Percentiles rank a stretch among this genome's conserved stretches.
These are phyloP conservation scores for Probaryconus sp. DNA, from an alignment of 1,140 invertebrate genomes.

Conservation along the genomic window DNA sequence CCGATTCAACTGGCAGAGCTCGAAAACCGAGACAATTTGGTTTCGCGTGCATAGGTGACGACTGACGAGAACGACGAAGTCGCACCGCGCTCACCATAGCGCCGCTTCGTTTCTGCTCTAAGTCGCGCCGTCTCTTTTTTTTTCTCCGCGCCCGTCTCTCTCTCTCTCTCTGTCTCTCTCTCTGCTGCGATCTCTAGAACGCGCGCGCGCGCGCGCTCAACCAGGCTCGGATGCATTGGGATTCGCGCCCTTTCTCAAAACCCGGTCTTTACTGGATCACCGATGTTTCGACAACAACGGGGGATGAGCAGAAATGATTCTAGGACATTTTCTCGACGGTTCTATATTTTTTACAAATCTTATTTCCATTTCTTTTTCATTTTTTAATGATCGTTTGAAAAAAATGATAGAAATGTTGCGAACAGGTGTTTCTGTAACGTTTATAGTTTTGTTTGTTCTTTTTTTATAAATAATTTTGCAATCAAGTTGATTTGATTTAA, in stretches of 20 bases:
- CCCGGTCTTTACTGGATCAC: no score
- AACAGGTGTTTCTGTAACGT: no score
- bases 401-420: no score
- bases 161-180: constrained; percentile 21
- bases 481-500: no score
- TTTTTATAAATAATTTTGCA: no score
- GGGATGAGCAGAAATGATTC: no score
- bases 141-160: constrained; percentile 53
- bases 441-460: no score
- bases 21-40: constrained; percentile 63
- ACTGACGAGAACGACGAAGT: constrained; percentile 71
- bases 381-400: no score
- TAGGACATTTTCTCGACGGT: no score
- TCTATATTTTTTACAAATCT: no score
- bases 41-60: constrained; percentile 69
- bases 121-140: constrained; percentile 59
- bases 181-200: constrained; percentile 13
- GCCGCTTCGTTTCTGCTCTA: constrained; percentile 59
- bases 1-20: constrained; percentile 48
- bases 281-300: no score
- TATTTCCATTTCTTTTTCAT: no score
- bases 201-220: constrained; percentile 27
- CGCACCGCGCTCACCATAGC: constrained; percentile 68
- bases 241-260: constrained; percentile 12
- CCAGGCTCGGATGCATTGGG: constrained; percentile 16